Conservation (phyloP, 2,888 invertebrate genomes). For the Metalampra italica region DNA sequence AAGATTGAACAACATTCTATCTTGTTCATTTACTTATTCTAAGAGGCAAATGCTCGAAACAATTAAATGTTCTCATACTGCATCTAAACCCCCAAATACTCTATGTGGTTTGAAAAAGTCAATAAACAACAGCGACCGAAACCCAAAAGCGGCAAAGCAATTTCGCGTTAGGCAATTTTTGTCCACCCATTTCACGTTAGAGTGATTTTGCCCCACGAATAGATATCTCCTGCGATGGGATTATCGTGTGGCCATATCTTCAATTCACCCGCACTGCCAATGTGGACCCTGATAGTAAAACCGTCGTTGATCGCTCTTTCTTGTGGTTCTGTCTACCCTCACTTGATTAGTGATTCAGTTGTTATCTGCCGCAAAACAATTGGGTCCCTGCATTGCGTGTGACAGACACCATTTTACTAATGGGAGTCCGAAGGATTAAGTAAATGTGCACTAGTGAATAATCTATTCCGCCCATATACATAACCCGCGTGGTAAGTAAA, state of each 20-base stretch:
- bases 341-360: constrained; percentile 28
- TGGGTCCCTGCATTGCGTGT: constrained; percentile 16
- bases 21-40: no score
- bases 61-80: no score
- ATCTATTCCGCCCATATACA: constrained; percentile 33
- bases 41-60: no score
- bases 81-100: no score
- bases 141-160: constrained; percentile 40
- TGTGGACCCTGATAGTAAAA: constrained; percentile 17
- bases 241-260: constrained; percentile 47
- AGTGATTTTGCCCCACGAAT: constrained; percentile 52
- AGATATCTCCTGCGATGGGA: constrained; percentile 47
- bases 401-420: constrained; percentile 40
- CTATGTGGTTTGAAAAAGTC: no score
- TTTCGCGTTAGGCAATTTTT: constrained; percentile 56
- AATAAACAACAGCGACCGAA: neutral
- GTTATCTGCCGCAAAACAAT: constrained; percentile 19
- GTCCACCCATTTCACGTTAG: constrained; percentile 49
- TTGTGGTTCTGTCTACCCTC: constrained; percentile 22
- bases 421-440: constrained; percentile 49
- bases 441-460: constrained; percentile 46
- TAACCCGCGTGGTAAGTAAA: constrained; percentile 16
- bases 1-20: no score
- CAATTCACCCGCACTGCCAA: constrained; percentile 32
- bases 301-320: constrained; percentile 30